Evolutionary conservation across 2,888 invertebrate genomes (phyloP), one percentile per base, ranked within the genome.

Genomic region (Noctua fimbriata): DNA sequence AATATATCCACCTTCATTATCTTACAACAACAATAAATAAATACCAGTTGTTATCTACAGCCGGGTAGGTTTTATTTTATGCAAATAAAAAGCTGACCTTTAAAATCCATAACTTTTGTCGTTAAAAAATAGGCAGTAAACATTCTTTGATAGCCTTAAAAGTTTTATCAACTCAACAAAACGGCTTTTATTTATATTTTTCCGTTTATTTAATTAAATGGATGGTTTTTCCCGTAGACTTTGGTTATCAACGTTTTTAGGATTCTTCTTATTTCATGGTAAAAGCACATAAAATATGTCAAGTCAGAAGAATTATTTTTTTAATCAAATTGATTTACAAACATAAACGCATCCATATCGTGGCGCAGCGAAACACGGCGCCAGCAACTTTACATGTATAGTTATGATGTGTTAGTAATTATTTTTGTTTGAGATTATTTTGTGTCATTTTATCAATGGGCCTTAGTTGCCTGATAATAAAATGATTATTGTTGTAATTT

Each of bases 41-140:
- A 73, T 49, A 44, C 16, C n/a, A 32, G 49, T 58, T 60, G 32
- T 16, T 24, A 36, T 2, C 21, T 58, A 52, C 32, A 52, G 3
- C 36, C 41, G 28, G 32, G 6, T 78, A 55, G 12, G 16, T 84
- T 70, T 65, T 49, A 55, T 41, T 79, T 49, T 24, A 58, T 21
- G 49, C 14, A 44, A 49, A 65, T 65, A 16, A 16, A 18, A 32
- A 65, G 36, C 18, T 83, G 65, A 83, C 65, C 49, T 58, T 78
- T 77, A 24, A 18, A 58, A 32, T 21, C 32, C 7, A 14, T 12
- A 21, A 44, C n/a, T 67, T 47, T 73, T 66, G 18, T n/a, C 4
- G 16, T n/a, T 32, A 32, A 14, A 44, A 67, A 18, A 47, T 0
- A 18, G 0, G 5, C 4, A 21, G n/a, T 66, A 77, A 76, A 49